Percentiles rank a stretch among this genome's conserved stretches.
Conservation (phyloP, 2,113 vertebrate species). For the Rhodinocichla rosea region DNA sequence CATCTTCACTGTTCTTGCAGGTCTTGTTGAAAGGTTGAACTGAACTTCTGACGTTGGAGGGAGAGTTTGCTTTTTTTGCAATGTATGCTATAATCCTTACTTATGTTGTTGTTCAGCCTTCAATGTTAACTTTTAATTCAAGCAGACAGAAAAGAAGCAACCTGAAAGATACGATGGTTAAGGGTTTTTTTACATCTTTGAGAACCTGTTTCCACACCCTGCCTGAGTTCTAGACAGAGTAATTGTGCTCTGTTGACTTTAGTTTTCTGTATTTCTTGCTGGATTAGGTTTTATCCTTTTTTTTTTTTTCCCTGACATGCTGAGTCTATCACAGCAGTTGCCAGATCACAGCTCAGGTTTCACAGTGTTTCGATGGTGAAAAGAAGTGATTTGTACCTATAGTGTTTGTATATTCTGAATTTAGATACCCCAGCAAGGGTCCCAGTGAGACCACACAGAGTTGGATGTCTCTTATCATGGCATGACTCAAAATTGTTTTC, state of each 20-base stretch:
- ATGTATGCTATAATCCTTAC: neutral
- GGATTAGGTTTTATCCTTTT: neutral
- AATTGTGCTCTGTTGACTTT: neutral
- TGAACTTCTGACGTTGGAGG: neutral
- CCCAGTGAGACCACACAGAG: neutral
- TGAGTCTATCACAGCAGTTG: neutral
- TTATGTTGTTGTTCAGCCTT: neutral
- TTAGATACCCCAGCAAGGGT: neutral
- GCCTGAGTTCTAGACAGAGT: neutral
- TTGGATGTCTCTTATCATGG: neutral
- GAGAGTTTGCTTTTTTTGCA: neutral
- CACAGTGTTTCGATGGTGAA: neutral
- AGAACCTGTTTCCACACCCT: neutral
- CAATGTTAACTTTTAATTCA: neutral
- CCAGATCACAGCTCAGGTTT: neutral
- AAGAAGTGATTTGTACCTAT: neutral
- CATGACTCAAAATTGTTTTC: rapidly evolving
- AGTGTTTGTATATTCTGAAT: neutral
- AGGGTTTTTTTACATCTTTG: neutral
- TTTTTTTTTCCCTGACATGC: neutral
- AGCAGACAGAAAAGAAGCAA: neutral
- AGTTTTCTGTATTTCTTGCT: neutral
- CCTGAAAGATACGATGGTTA: neutral
- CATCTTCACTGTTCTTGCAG: neutral
- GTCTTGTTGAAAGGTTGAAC: neutral